Percentiles rank a stretch among this genome's conserved stretches.
These are phyloP conservation scores for Cataglyphis livida DNA, from an alignment of 2,888 invertebrate species.

Conservation along the genomic window DNA sequence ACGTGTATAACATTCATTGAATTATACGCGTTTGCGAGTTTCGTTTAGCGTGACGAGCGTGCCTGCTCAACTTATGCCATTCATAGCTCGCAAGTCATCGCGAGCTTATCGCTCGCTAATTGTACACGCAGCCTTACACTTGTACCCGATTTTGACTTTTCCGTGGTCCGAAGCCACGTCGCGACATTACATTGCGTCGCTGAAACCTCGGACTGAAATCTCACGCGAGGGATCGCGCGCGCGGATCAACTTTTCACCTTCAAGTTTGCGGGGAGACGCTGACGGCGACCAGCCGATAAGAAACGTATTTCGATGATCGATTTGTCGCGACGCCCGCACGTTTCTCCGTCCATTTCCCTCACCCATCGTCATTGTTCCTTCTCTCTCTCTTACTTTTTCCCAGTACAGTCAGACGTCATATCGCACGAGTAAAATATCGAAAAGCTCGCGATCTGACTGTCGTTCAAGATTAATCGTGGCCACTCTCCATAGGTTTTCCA, in stretches of 20 bases:
- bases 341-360: conserved; percentile 53
- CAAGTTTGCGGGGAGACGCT: conserved; percentile 49
- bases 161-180: conserved; percentile 25
- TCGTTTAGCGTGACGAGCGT: conserved; percentile 14
- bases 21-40: conserved; percentile 12
- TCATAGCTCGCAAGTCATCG: conserved; percentile 40
- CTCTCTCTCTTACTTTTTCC: conserved; percentile 15
- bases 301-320: conserved; percentile 69
- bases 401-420: conserved; percentile 41
- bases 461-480: conserved; percentile 65
- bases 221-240: conserved; percentile 71
- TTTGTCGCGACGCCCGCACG: conserved; percentile 65
- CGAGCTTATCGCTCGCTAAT: conserved; percentile 34
- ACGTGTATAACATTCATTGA: conserved; percentile 16
- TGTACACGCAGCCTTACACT: conserved; percentile 35
- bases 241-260: conserved; percentile 70
- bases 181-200: conserved; percentile 54
- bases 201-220: conserved; percentile 62
- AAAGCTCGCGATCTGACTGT: conserved; percentile 43
- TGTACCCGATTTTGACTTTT: conserved; percentile 30
- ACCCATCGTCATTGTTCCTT: conserved; percentile 35
- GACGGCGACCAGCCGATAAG: conserved; percentile 60
- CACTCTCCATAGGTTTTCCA: conserved; percentile 61
- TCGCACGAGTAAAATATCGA: conserved; percentile 64
- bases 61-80: background rate